Percentiles rank a stretch among this genome's conserved stretches.
Evolutionary conservation across 2,113 vertebrate species (phyloP).

Genomic region (Rhea pennata): DNA sequence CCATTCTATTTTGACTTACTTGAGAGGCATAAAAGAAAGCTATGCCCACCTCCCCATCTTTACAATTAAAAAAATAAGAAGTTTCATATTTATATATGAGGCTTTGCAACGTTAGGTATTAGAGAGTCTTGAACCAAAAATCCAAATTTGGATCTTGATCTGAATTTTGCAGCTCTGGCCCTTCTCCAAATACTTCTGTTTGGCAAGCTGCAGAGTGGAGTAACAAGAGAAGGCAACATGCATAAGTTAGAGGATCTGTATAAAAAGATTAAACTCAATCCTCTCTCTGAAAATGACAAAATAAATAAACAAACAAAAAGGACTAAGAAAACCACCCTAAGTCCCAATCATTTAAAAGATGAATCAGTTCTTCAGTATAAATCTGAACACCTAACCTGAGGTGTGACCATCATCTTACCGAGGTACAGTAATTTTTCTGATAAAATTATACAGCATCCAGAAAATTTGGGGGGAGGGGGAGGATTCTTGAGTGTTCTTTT

Average conservation of each 20-base stretch:
- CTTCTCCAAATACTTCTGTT: slow-evolving; percentile 66
- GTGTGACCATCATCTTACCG: neutral
- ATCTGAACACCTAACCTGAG: neutral
- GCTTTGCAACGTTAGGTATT: slow-evolving; percentile 30
- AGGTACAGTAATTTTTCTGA: neutral
- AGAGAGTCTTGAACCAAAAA: slow-evolving; percentile 57
- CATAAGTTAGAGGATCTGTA: slow-evolving; percentile 48
- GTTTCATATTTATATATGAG: neutral
- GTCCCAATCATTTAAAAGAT: neutral
- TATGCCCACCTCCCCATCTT: neutral
- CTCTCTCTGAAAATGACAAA: neutral
- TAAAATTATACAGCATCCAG: neutral
- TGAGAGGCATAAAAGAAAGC: neutral
- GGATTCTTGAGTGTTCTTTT: neutral
- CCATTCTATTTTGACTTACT: neutral
- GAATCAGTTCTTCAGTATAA: neutral
- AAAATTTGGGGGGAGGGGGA: neutral
- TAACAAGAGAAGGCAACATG: slow-evolving; percentile 66
- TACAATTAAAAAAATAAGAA: neutral
- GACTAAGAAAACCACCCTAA: neutral
- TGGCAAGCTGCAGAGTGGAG: slow-evolving; percentile 30
- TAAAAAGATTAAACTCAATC: slow-evolving; percentile 55
- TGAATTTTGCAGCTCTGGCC: slow-evolving; percentile 63
- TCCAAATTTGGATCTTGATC: slow-evolving; percentile 57
- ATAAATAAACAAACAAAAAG: neutral